These are phyloP conservation scores for Selene dorsalis DNA, from an alignment of 2,797 vertebrate species.

Conservation along the genomic window DNA sequence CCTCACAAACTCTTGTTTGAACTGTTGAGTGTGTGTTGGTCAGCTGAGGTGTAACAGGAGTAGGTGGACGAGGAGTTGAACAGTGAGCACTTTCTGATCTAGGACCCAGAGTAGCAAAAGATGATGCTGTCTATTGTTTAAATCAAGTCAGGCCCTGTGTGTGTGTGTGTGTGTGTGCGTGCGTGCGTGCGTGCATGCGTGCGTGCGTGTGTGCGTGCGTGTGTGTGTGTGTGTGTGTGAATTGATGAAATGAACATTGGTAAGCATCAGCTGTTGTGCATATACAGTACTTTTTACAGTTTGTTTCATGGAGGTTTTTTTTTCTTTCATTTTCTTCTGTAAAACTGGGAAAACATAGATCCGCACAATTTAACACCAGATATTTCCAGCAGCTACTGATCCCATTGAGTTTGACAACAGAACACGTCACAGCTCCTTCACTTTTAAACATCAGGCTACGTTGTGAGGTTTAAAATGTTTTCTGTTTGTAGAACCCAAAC, in stretches of 20 bases:
- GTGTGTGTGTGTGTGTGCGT: slow-evolving; percentile 14
- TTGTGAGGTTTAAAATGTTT: neutral
- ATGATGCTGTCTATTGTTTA: slow-evolving; percentile 1
- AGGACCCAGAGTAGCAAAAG: slow-evolving; percentile 44
- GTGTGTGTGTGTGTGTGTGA: neutral
- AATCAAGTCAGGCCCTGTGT: slow-evolving; percentile 3
- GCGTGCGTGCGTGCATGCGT: slow-evolving; percentile 3
- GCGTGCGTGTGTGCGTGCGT: neutral
- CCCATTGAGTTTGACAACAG: slow-evolving; percentile 12
- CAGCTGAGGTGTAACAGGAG: slow-evolving; percentile 17
- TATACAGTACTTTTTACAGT: slow-evolving; percentile 20
- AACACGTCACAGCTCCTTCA: neutral
- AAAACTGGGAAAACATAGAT: neutral
- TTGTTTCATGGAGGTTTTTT: neutral
- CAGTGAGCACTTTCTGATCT: slow-evolving; percentile 38
- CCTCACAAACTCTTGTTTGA: slow-evolving; percentile 56
- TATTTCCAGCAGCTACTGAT: slow-evolving; percentile 33
- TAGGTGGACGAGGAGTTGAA: neutral
- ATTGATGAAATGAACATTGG: slow-evolving; percentile 6
- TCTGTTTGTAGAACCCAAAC: neutral
- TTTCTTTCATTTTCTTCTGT: slow-evolving; percentile 10
- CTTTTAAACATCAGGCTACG: slow-evolving; percentile 13
- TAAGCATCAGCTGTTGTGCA: slow-evolving; percentile 2
- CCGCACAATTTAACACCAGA: neutral
- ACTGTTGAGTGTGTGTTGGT: slow-evolving; percentile 32